phyloP scores from a whole-genome alignment of 2,113 vertebrate genomes.

The Sceloporus undulatus region DNA sequence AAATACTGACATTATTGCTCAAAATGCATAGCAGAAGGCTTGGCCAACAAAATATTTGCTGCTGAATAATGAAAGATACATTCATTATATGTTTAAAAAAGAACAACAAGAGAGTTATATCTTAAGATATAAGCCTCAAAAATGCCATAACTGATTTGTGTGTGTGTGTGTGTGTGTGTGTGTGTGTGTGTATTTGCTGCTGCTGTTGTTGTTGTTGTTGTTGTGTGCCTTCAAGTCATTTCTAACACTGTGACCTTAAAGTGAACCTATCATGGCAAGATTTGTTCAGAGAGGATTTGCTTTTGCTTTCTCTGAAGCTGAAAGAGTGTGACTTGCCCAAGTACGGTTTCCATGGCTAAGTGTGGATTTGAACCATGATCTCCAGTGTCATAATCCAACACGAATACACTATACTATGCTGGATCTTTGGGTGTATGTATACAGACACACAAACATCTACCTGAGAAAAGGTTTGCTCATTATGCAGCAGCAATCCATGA shows the following conservation, averaged over 20 bases:
- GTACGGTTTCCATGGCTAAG: no score
- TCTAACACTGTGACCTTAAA: no score
- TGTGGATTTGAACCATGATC: no score
- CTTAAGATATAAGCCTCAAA: neutral
- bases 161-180: neutral
- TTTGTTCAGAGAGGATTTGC: no score
- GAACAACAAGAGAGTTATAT: neutral
- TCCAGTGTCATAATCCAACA: no score
- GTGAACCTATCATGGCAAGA: no score
- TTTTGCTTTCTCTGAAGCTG: no score
- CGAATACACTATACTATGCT: no score
- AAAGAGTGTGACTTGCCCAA: no score
- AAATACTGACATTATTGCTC: constrained; percentile 4
- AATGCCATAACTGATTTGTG: neutral
- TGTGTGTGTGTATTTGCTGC: no score
- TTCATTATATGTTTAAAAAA: neutral
- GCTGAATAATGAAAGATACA: constrained; percentile 27
- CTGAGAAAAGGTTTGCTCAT: neutral
- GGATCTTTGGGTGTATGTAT: neutral
- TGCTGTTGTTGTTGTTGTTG: no score
- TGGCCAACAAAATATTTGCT: neutral
- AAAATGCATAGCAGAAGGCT: constrained; percentile 9
- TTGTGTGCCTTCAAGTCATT: no score
- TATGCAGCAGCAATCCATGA: neutral
- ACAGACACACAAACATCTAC: neutral